Conservation (phyloP, 2,888 invertebrate genomes). For the Himalopsyche kuldschensis region DNA sequence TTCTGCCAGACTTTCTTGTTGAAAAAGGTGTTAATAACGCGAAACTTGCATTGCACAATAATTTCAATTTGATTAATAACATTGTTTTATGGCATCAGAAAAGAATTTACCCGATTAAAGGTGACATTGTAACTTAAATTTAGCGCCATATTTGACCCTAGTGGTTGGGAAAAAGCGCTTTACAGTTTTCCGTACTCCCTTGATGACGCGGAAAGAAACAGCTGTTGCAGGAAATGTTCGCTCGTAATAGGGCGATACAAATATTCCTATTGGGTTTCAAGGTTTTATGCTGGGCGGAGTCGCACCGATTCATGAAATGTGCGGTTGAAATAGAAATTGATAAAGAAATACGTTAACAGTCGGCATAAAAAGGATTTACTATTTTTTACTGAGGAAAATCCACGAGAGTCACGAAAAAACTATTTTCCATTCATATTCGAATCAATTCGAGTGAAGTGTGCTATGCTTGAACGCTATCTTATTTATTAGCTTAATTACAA, state of each 20-base stretch:
- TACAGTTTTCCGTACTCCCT: not conserved
- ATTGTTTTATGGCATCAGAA: too few relatives aligned
- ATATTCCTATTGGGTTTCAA: not conserved
- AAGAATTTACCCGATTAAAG: too few relatives aligned
- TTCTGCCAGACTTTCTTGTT: too few relatives aligned
- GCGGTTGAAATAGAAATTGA: not conserved
- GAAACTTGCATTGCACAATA: too few relatives aligned
- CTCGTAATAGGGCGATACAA: not conserved
- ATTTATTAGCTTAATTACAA: not conserved
- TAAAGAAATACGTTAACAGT: not conserved
- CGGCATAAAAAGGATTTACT: not conserved
- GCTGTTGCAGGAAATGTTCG: not conserved
- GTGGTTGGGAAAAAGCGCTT: not conserved
- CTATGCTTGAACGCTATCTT: not conserved
- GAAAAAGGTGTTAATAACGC: too few relatives aligned
- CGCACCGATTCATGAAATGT: not conserved
- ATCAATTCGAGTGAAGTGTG: not conserved
- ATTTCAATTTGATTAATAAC: too few relatives aligned
- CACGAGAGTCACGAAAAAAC: not conserved
- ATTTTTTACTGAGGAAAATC: not conserved
- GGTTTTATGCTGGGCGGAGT: constrained; percentile 20
- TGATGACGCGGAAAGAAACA: not conserved
- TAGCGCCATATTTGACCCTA: not conserved
- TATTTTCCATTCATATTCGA: not conserved
- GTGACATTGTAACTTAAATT: not conserved